These are phyloP conservation scores for Phalloptychus januarius DNA, from an alignment of 2,797 vertebrate species.

Conservation along the genomic window DNA sequence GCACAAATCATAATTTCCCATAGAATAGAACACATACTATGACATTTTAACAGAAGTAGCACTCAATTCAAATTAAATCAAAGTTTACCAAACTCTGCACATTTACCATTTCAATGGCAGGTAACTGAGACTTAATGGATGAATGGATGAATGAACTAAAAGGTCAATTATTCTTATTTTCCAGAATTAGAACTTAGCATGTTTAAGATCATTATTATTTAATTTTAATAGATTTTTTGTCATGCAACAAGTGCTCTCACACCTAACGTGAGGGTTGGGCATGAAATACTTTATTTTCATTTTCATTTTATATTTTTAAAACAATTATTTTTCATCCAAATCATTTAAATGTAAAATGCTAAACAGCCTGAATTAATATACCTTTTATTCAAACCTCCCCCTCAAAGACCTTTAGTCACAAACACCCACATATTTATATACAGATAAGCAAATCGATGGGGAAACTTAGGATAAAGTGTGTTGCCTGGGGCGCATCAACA, in stretches of 20 bases:
- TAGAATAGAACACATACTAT: background rate
- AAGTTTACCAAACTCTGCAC: too few relatives aligned
- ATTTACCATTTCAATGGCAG: too few relatives aligned
- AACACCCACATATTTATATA: background rate
- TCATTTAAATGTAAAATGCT: background rate
- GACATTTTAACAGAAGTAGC: background rate
- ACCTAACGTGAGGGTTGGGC: background rate
- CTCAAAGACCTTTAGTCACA: background rate
- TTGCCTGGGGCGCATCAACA: background rate
- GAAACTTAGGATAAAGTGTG: background rate
- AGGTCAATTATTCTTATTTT: too few relatives aligned
- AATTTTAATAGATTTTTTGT: background rate
- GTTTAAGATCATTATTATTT: background rate
- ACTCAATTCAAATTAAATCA: background rate
- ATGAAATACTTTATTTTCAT: background rate
- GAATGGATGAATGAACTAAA: too few relatives aligned
- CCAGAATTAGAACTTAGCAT: background rate
- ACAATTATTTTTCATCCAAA: background rate
- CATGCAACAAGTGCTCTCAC: background rate
- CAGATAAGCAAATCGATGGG: background rate
- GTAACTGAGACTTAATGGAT: too few relatives aligned
- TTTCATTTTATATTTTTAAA: background rate
- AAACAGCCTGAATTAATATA: background rate
- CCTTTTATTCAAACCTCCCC: background rate
- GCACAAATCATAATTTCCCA: background rate